A percentile compares a stretch with the other conserved stretches of the same genome.
phyloP scores from a whole-genome alignment of 2,888 invertebrate genomes.

The Ennomos fuscantarius region DNA sequence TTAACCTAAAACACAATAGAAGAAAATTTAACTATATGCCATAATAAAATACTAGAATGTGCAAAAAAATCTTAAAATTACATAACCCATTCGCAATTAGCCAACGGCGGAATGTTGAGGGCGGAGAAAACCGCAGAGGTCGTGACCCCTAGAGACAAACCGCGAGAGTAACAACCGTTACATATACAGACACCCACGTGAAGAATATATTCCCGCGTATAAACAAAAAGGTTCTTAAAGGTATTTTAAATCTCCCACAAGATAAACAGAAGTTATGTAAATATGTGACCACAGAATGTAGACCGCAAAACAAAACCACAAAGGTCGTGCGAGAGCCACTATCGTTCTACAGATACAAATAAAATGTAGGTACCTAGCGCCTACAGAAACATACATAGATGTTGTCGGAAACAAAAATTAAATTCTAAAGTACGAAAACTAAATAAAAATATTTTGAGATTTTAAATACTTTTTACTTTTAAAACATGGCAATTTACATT shows the following conservation, averaged over 20 bases:
- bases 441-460: no score
- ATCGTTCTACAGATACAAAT: constrained; percentile 28
- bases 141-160: constrained; percentile 6
- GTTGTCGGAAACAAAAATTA: no score
- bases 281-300: constrained; percentile 29
- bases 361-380: constrained; percentile 1
- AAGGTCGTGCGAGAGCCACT: constrained; percentile 33
- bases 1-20: no score
- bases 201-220: neutral
- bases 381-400: no score
- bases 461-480: no score
- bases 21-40: no score
- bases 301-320: constrained; percentile 29
- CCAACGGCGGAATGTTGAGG: constrained; percentile 7
- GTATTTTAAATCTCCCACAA: constrained; percentile 1
- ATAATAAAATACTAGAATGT: no score
- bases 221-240: constrained; percentile 6
- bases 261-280: constrained; percentile 26
- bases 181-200: constrained; percentile 3
- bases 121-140: constrained; percentile 5
- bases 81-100: constrained; percentile 13
- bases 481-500: no score
- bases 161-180: neutral
- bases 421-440: no score
- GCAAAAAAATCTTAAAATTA: neutral